These are phyloP conservation scores for Leptopilina drosophilae DNA, from an alignment of 2,888 invertebrate genomes.

Conservation along the genomic window DNA sequence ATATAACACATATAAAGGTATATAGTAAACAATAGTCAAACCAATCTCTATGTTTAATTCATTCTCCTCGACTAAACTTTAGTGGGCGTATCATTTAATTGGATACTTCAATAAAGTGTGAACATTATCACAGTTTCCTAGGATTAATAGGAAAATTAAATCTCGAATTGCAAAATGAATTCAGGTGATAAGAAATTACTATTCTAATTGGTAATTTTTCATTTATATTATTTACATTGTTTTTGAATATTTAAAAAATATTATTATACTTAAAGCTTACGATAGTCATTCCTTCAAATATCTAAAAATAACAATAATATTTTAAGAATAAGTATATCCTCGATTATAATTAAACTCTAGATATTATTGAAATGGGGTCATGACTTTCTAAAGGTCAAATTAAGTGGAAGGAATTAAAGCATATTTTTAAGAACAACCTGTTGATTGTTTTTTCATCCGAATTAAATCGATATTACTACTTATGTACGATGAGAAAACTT, in stretches of 20 bases:
- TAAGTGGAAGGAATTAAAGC: background rate
- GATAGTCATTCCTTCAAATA: background rate
- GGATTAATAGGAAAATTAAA: background rate
- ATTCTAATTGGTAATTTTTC: background rate
- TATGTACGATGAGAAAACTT: too few species aligned
- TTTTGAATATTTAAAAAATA: background rate
- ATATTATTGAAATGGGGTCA: conserved; percentile 21
- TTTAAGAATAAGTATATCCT: conserved; percentile 20
- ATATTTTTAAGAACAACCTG: conserved; percentile 24
- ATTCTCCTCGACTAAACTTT: conserved; percentile 22
- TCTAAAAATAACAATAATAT: conserved; percentile 8
- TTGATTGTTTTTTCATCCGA: conserved; percentile 1
- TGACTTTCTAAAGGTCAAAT: conserved; percentile 23
- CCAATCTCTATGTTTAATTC: conserved; percentile 20
- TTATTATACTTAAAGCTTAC: too few species aligned
- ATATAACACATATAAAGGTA: background rate
- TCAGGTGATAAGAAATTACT: background rate
- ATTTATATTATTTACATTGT: background rate
- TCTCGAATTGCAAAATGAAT: conserved; percentile 1
- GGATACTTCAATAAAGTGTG: conserved; percentile 25
- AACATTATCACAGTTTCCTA: conserved; percentile 30
- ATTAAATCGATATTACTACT: too few species aligned
- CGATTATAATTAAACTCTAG: conserved; percentile 18
- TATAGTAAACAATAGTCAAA: conserved; percentile 1
- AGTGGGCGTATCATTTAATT: background rate